Evolutionary conservation across 2,113 vertebrate species (phyloP), one percentile per base, ranked within the genome.

Genomic region (Alethe castanea): DNA sequence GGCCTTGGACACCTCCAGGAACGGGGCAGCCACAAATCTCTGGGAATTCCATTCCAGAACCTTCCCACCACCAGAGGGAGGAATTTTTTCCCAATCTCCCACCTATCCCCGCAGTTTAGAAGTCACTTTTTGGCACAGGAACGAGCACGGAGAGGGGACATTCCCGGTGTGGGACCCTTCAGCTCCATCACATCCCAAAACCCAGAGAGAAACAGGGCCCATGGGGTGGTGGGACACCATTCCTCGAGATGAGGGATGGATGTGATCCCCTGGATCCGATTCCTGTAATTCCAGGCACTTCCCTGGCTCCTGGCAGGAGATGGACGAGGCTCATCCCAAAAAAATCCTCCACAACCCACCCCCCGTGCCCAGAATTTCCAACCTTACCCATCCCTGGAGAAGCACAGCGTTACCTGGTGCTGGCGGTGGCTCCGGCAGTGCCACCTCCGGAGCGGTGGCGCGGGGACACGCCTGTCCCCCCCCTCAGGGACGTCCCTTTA

Each of bases 141-240:
- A 70, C 0, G 44, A 42, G 53, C 15, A 4, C 0, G 0, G 19
- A 14, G 66, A 38, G 23, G 23, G 12, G 23, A 17, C 35, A 5
- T 7, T 8, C 16, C 35, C 3, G 0, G 13, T 6, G 35, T 29
- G 14, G 50, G 28, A 74, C 5, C 16, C 56, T 9, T 18, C 33
- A 5, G 6, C 22, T 45, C 44, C 69, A 23, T 19, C 45, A 0
- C 5, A 11, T 36, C 79, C 62, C 70, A 4, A 2, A 2, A 2
- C 1, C 12, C 44, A 5, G 33, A 35, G 53, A 11, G 53, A 11
- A 40, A 12, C 2, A 3, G 40, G 45, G 35, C 48, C 12, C 29
- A 0, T 0, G 1, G 31, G 1, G 16, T 0, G 2, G 4, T 12
- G 11, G 8, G 31, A 91, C 28, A 29, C 19, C 14, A 2, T 42